These are phyloP conservation scores for Oophaga sylvatica DNA, from an alignment of 2,797 vertebrate species.

Conservation along the genomic window DNA sequence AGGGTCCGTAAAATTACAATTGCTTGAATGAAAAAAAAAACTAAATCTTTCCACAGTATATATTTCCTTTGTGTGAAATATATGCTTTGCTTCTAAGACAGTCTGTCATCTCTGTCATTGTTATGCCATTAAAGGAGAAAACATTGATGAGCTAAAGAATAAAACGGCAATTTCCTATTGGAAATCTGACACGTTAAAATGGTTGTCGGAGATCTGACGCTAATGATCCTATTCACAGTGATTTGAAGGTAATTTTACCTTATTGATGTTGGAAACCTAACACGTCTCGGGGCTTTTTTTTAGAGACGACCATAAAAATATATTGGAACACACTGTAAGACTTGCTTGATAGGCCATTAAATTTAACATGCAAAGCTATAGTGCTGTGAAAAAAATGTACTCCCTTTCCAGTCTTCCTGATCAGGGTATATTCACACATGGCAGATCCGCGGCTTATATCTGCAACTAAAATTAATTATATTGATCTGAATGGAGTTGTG, in stretches of 20 bases:
- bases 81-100: constrained; percentile 1
- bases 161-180: constrained; percentile 34
- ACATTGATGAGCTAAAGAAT: constrained; percentile 38
- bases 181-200: constrained; percentile 22
- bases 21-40: background rate
- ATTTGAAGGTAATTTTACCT: constrained; percentile 34
- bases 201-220: background rate
- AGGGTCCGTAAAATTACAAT: background rate
- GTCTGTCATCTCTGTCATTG: constrained; percentile 31
- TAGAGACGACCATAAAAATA: constrained; percentile 1
- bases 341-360: background rate
- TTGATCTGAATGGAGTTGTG: too few relatives aligned
- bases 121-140: constrained; percentile 31
- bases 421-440: too few relatives aligned
- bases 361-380: constrained; percentile 1
- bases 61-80: constrained; percentile 18
- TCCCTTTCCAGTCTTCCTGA: background rate
- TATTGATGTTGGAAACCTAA: constrained; percentile 21
- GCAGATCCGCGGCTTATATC: background rate
- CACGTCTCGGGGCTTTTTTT: background rate
- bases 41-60: background rate
- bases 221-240: constrained; percentile 31
- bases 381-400: background rate
- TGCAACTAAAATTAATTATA: too few relatives aligned
- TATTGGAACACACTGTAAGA: background rate